phyloP scores from a whole-genome alignment of 2,797 vertebrate species.

The Oophaga sylvatica region DNA sequence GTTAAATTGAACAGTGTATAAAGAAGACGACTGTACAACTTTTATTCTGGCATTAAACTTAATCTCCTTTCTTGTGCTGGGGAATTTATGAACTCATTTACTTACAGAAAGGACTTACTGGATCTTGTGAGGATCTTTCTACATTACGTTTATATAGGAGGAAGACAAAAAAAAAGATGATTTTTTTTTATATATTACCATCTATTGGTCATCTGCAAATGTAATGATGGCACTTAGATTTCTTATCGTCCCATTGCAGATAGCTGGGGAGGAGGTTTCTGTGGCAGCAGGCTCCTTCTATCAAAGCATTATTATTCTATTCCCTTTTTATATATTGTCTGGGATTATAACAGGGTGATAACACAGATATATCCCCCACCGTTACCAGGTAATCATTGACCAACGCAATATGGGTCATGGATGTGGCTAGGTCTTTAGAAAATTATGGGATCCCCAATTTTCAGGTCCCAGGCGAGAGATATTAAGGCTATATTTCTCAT shows the following conservation, averaged over 20 bases:
- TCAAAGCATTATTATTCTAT: too few species aligned
- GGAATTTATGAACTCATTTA: slow-evolving; percentile 55
- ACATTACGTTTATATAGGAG: slow-evolving; percentile 18
- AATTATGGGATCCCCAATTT: too few species aligned
- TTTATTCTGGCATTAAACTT: slow-evolving; percentile 57
- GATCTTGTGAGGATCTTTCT: slow-evolving; percentile 2
- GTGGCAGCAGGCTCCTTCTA: too few species aligned
- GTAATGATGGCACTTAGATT: not conserved
- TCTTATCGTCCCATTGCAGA: not conserved
- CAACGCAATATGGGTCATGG: too few species aligned
- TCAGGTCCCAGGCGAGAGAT: too few species aligned
- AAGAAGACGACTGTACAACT: slow-evolving; percentile 47
- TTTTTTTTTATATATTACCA: not conserved
- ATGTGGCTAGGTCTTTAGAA: too few species aligned
- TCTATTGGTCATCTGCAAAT: not conserved
- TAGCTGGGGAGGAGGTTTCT: not conserved
- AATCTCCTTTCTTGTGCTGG: slow-evolving; percentile 27
- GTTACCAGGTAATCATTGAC: too few species aligned
- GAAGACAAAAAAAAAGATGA: not conserved
- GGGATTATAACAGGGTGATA: too few species aligned
- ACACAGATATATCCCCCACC: too few species aligned
- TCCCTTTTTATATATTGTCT: too few species aligned
- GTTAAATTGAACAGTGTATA: slow-evolving; percentile 57
- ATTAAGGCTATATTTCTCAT: too few species aligned
- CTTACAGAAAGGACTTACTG: slow-evolving; percentile 32